These are phyloP conservation scores for Temnothorax nylanderi DNA, from an alignment of 1,140 invertebrate species.

Conservation along the genomic window DNA sequence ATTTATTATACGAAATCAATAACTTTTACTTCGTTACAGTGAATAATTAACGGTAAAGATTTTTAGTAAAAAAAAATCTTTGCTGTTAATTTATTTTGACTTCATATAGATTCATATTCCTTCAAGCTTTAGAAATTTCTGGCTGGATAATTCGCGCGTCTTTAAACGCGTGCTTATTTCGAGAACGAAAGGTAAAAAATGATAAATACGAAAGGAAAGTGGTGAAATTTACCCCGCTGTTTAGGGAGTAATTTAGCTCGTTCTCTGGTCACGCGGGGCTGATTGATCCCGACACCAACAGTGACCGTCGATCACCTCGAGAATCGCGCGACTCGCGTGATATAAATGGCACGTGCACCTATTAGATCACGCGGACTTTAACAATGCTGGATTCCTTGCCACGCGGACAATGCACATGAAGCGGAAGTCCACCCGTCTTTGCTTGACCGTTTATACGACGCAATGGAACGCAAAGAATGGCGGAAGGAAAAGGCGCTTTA, in stretches of 20 bases:
- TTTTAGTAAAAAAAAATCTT: no score
- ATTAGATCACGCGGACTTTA: conserved; percentile 9
- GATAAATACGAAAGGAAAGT: not conserved
- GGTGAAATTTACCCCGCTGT: not conserved
- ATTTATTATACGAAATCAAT: no score
- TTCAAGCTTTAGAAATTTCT: no score
- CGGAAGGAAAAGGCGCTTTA: not conserved
- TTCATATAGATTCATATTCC: no score
- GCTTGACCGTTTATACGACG: conserved; percentile 8
- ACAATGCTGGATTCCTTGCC: not conserved
- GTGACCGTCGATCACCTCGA: conserved; percentile 16
- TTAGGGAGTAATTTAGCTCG: not conserved
- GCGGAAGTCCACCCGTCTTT: conserved; percentile 1
- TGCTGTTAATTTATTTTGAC: no score
- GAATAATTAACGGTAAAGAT: no score
- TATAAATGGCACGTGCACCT: conserved; percentile 7
- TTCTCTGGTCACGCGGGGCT: conserved; percentile 8
- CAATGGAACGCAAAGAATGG: conserved; percentile 20
- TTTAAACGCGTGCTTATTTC: not conserved
- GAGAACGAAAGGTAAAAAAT: not conserved
- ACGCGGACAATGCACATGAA: conserved; percentile 11
- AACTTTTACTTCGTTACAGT: no score
- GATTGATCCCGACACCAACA: conserved; percentile 36
- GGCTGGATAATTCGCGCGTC: no score
- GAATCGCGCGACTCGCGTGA: not conserved